phyloP scores from a whole-genome alignment of 2,888 invertebrate genomes.

The Masnerella sp. region DNA sequence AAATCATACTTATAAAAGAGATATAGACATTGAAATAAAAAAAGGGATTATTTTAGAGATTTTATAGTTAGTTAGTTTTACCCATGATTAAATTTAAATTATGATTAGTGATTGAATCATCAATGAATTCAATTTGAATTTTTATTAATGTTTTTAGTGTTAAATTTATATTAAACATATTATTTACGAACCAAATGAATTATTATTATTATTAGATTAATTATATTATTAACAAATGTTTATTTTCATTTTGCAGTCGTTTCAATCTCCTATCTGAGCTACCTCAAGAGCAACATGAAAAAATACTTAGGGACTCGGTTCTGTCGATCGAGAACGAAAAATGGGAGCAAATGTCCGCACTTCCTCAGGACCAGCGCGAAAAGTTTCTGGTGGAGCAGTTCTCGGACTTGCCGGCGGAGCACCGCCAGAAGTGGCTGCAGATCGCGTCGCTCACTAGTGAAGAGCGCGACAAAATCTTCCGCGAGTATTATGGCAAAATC shows the following conservation, averaged over 20 bases:
- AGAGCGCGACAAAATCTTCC: conserved; percentile 74
- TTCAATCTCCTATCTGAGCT: conserved; percentile 73
- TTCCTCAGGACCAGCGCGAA: conserved; percentile 74
- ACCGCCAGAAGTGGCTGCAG: conserved; percentile 74
- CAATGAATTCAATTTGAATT: too few species aligned
- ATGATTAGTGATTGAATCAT: too few species aligned
- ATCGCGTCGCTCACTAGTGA: conserved; percentile 74
- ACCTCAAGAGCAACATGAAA: conserved; percentile 75
- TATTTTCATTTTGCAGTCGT: conserved; percentile 52
- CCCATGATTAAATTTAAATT: background rate
- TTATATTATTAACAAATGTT: background rate
- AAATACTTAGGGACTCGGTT: conserved; percentile 74
- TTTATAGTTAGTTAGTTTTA: too few species aligned
- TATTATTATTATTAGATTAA: too few species aligned
- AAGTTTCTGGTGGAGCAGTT: conserved; percentile 74
- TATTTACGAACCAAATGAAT: too few species aligned
- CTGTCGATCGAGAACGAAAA: conserved; percentile 75
- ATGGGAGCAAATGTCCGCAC: conserved; percentile 75
- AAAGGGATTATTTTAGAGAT: too few species aligned
- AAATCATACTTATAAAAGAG: too few species aligned
- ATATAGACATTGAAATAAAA: too few species aligned
- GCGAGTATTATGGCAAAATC: conserved; percentile 71
- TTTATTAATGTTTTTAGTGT: too few species aligned
- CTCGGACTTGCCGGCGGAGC: conserved; percentile 72
- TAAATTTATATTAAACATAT: too few species aligned